A percentile compares a stretch with the other conserved stretches of the same genome.
These are phyloP conservation scores for Cyclargus thomasi DNA, from an alignment of 1,140 invertebrate species.

Conservation along the genomic window DNA sequence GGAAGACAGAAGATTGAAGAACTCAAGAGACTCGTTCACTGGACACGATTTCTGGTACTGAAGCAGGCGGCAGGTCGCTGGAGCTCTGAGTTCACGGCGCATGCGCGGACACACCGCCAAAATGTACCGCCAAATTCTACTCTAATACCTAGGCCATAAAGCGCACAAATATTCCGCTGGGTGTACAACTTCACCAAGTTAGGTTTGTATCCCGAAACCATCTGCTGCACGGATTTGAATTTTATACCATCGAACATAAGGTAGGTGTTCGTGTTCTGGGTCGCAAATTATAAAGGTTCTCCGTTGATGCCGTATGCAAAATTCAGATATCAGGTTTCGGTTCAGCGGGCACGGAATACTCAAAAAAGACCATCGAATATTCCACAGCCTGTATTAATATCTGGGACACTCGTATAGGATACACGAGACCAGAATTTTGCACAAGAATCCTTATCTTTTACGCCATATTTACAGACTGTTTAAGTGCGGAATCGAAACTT, in stretches of 20 bases:
- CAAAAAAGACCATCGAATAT: slow-evolving; percentile 21
- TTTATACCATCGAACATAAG: background rate
- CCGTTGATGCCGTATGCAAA: slow-evolving; percentile 49
- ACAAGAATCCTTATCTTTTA: background rate
- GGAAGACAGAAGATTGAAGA: too few relatives aligned
- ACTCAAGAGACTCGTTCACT: too few relatives aligned
- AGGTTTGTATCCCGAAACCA: background rate
- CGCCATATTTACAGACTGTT: too few relatives aligned
- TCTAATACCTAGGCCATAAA: background rate
- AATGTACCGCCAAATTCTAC: background rate
- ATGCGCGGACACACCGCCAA: background rate
- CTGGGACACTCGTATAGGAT: background rate
- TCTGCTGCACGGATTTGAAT: background rate
- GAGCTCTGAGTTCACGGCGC: background rate
- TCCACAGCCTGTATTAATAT: slow-evolving; percentile 20
- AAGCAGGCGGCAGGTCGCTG: background rate
- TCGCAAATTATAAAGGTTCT: slow-evolving; percentile 27
- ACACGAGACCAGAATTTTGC: background rate
- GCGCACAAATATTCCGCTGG: background rate
- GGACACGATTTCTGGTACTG: background rate
- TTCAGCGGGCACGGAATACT: slow-evolving; percentile 17
- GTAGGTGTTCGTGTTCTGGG: background rate
- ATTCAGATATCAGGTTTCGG: slow-evolving; percentile 39
- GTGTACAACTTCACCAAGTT: background rate
- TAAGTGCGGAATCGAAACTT: too few relatives aligned